Base-by-base conservation (phyloP, 2,888 invertebrate genomes). In the Neoaliturus tenellus region DNA sequence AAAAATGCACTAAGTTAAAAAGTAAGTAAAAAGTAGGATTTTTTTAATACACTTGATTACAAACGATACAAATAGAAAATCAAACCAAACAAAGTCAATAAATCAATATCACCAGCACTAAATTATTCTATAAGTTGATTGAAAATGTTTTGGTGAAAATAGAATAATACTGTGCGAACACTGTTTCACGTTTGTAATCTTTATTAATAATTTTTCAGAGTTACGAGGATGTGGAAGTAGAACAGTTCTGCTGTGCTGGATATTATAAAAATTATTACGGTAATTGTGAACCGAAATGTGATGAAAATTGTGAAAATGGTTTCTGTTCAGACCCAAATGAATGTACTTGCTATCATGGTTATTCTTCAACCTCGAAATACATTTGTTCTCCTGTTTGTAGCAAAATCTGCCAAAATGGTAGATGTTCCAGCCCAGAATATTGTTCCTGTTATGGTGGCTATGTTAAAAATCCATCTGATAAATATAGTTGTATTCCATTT, bases 371-470 rank as follows among this genome's bases (percentile, higher is more conserved):
- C 0, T 44, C 39, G 20, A 35, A 69, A 25, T 39, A 67, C 23
- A 69, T 31, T n/a, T 81, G 81, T 25, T 28, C 25, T 31, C 31
- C 44, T 12, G 39, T 67, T n/a, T 81, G 81, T 35, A 67, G 31
- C 25, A 20, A 39, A 25, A 2, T 41, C 3, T 69, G 81, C 44
- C 23, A 33, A 44, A 81, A 81, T 35, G 25, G 28, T 0, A 28
- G 48, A 17, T 81, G 69, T 81, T 20, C 20, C n/a, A 6, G n/a
- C 12, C 41, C 44, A 28, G 48, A 81, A 28, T 14, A 20, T 23
- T 81, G 69, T 31, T 44, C n/a, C 6, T 69, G 69, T 33, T 2
- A 69, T 44, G 23, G 1, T 44, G 69, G 44, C 14, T 81, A 81
- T 8, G n/a, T 25, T 20, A 28, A 25, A 35, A 44, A 41, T 17